A percentile compares a stretch with the other conserved stretches of the same genome.
phyloP scores from a whole-genome alignment of 30 jellyfish, hydroid and myxozoan species.

The Aurelia aurita complex sp. Pacific region DNA sequence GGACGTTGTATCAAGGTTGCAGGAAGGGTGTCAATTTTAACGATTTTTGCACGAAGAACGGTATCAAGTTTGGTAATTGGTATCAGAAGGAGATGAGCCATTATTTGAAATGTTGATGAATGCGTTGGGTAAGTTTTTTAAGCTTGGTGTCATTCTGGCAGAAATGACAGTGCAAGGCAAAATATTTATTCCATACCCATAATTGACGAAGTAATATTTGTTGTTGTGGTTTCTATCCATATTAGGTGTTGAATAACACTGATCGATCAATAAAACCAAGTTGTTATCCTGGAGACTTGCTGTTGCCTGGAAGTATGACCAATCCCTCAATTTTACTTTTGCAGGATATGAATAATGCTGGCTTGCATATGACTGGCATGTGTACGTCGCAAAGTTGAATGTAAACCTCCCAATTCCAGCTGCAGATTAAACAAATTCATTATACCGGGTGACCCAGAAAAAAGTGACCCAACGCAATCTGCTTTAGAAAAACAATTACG shows the following conservation, averaged over 20 bases:
- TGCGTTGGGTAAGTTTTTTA: too few relatives aligned
- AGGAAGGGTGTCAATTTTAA: too few relatives aligned
- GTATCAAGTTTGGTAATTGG: too few relatives aligned
- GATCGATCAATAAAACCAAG: slow-evolving; percentile 17
- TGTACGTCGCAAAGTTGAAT: slow-evolving; percentile 13
- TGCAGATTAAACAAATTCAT: background rate
- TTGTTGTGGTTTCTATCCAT: slow-evolving; percentile 11
- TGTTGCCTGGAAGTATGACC: slow-evolving; percentile 23
- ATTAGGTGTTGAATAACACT: slow-evolving; percentile 28
- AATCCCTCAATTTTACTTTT: slow-evolving; percentile 35
- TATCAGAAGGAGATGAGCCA: too few relatives aligned
- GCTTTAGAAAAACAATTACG: too few relatives aligned
- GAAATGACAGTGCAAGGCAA: too few relatives aligned
- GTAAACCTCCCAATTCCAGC: slow-evolving; percentile 37
- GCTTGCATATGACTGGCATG: background rate
- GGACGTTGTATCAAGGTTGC: too few relatives aligned
- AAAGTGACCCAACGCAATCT: too few relatives aligned
- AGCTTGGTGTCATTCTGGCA: too few relatives aligned
- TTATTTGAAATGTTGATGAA: too few relatives aligned
- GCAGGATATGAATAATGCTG: slow-evolving; percentile 24
- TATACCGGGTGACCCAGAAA: background rate
- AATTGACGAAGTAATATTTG: slow-evolving; percentile 6
- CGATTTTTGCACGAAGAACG: too few relatives aligned
- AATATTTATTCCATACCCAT: slow-evolving; percentile 19
- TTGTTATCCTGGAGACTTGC: slow-evolving; percentile 22